These are phyloP conservation scores for Plusia festucae DNA, from an alignment of 2,888 invertebrate genomes.

Conservation along the genomic window DNA sequence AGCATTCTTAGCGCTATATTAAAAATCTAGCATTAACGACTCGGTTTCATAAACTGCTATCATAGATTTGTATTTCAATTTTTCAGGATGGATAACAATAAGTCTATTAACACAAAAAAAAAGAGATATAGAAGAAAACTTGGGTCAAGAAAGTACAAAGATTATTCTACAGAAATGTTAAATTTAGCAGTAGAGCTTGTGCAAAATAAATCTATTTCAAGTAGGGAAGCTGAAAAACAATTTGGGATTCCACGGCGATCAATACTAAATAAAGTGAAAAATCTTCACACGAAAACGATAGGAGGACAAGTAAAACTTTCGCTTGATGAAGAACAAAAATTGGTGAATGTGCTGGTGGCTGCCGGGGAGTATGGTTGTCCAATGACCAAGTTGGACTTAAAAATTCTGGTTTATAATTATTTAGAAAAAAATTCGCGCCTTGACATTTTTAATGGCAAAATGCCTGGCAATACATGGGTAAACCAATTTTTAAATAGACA, in stretches of 20 bases:
- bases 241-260: slow-evolving; percentile 32
- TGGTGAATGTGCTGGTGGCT: slow-evolving; percentile 3
- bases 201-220: slow-evolving; percentile 10
- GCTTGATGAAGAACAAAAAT: background rate
- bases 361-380: slow-evolving; percentile 25
- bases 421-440: slow-evolving; percentile 43
- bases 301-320: background rate
- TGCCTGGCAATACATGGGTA: slow-evolving; percentile 28
- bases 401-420: slow-evolving; percentile 46
- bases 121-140: slow-evolving; percentile 7
- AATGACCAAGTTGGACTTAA: slow-evolving; percentile 48
- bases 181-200: slow-evolving; percentile 8
- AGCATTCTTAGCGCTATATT: no score
- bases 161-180: slow-evolving; percentile 18
- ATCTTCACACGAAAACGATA: background rate
- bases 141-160: slow-evolving; percentile 8
- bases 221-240: slow-evolving; percentile 23
- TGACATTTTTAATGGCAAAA: slow-evolving; percentile 33
- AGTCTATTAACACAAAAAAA: no score
- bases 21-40: no score
- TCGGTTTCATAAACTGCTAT: no score
- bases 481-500: slow-evolving; percentile 19
- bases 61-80: no score
- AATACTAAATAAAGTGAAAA: slow-evolving; percentile 15
- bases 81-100: no score